Conservation (phyloP, 2,797 vertebrate genomes). For the Diplodus sargus region DNA sequence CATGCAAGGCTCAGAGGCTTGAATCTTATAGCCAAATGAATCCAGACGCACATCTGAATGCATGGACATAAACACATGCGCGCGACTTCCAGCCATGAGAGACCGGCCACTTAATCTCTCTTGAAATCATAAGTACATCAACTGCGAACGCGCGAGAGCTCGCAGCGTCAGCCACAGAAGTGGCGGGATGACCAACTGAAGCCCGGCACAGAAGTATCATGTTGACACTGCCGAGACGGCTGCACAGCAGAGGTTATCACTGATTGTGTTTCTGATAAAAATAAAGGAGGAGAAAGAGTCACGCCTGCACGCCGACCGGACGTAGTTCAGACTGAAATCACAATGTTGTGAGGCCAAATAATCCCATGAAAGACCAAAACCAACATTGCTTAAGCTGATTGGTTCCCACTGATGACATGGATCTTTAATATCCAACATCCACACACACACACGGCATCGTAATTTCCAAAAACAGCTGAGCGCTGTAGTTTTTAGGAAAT, state of each 20-base stretch:
- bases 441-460: neutral
- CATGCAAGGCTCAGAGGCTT: slow-evolving; percentile 49
- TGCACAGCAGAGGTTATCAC: slow-evolving; percentile 46
- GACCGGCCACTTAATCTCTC: slow-evolving; percentile 59
- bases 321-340: neutral
- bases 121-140: slow-evolving; percentile 58
- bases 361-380: neutral
- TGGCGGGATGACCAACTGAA: neutral
- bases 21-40: slow-evolving; percentile 65
- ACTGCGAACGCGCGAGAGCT: slow-evolving; percentile 18
- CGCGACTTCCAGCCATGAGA: slow-evolving; percentile 12
- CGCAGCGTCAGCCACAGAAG: slow-evolving; percentile 16
- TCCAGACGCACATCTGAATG: slow-evolving; percentile 23
- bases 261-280: slow-evolving; percentile 54
- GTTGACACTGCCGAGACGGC: slow-evolving; percentile 37
- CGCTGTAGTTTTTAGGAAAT: neutral
- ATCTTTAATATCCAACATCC: neutral
- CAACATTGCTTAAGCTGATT: neutral
- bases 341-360: neutral
- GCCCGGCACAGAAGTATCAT: slow-evolving; percentile 24
- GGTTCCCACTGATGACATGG: neutral
- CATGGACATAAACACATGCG: slow-evolving; percentile 24
- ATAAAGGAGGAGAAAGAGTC: slow-evolving; percentile 26
- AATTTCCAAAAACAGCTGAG: neutral
- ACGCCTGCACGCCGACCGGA: neutral